Conservation (phyloP, 2,797 vertebrate genomes). For the Cygnus olor region DNA sequence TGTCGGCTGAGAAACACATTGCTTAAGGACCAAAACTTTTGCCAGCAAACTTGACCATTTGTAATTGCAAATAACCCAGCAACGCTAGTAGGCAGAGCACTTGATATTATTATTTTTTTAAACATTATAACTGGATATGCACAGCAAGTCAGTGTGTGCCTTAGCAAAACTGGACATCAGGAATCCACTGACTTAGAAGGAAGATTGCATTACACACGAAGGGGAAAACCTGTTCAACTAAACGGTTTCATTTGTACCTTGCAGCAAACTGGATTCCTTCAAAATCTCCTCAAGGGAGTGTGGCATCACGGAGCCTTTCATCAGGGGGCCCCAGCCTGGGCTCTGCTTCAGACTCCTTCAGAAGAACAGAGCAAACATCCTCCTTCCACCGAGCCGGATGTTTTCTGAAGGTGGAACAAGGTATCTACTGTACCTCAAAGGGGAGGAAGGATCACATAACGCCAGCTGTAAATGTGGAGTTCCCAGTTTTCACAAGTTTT, state of each 20-base stretch:
- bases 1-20: not conserved
- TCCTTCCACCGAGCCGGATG: conserved; percentile 41
- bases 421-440: conserved; percentile 65
- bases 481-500: conserved; percentile 17
- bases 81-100: not conserved
- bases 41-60: not conserved
- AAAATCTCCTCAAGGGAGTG: conserved; percentile 33
- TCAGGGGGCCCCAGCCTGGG: conserved; percentile 34
- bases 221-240: not conserved
- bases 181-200: not conserved
- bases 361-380: conserved; percentile 69
- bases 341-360: conserved; percentile 54
- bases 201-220: not conserved
- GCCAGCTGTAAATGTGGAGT: conserved; percentile 5
- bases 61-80: not conserved
- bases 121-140: not conserved
- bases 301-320: conserved; percentile 40
- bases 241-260: conserved; percentile 9
- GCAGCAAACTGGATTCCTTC: not conserved
- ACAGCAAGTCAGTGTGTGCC: not conserved
- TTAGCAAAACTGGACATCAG: not conserved
- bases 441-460: conserved; percentile 63
- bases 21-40: not conserved
- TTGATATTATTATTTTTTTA: not conserved
- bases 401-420: conserved; percentile 65